A percentile compares a stretch with the other conserved stretches of the same genome.
Evolutionary conservation across 1,140 invertebrate genomes (phyloP).

Genomic region (Delia radicum): DNA sequence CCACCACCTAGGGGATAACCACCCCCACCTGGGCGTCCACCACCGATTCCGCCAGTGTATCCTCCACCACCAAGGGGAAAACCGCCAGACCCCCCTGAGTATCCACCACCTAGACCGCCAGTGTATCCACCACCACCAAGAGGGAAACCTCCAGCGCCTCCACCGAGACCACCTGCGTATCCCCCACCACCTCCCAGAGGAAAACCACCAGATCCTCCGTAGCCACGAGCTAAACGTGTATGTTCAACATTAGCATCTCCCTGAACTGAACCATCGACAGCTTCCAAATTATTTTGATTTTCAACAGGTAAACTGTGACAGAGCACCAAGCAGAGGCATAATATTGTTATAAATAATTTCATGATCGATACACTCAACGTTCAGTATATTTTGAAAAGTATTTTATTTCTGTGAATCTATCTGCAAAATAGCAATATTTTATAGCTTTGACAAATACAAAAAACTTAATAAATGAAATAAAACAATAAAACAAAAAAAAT

Average conservation of each 20-base stretch:
- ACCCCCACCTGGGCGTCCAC: conserved; percentile 30
- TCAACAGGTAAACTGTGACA: background rate
- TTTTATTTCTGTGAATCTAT: background rate
- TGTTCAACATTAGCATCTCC: background rate
- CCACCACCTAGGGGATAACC: conserved; percentile 8
- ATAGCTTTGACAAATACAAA: background rate
- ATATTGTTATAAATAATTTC: background rate
- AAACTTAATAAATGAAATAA: background rate
- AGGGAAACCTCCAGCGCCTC: background rate
- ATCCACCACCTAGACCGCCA: background rate
- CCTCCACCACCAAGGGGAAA: background rate
- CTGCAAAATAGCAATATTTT: background rate
- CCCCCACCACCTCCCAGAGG: background rate
- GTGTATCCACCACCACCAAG: background rate
- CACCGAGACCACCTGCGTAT: background rate
- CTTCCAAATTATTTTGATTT: background rate
- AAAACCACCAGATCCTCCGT: background rate
- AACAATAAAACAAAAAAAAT: no score
- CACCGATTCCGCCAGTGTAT: background rate
- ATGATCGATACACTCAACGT: background rate
- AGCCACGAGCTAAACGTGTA: background rate
- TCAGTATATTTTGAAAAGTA: background rate
- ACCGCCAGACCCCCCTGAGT: background rate
- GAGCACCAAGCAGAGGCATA: background rate
- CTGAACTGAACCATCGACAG: background rate